phyloP scores from a whole-genome alignment of 2,888 invertebrate genomes.

The Drosophila melanosoma region DNA sequence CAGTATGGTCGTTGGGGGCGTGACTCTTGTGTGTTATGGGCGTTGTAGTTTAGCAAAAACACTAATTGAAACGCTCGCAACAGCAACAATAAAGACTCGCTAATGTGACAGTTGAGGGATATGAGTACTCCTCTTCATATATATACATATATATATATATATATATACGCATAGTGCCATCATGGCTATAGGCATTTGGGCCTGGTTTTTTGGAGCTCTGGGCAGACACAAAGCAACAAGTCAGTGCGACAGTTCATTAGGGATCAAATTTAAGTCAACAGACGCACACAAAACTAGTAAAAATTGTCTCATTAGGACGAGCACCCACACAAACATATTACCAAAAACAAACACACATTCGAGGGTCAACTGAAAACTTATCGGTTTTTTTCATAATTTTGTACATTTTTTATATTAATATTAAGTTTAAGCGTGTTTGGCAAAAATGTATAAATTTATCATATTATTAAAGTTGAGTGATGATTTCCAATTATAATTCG shows the following conservation, averaged over 20 bases:
- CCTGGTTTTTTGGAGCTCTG: conserved; percentile 26
- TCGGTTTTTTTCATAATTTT: background rate
- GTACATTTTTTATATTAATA: background rate
- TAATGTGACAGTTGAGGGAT: conserved; percentile 55
- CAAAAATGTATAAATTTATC: background rate
- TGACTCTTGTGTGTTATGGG: conserved; percentile 34
- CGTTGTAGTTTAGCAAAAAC: conserved; percentile 56
- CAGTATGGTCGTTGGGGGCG: conserved; percentile 23
- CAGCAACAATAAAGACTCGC: conserved; percentile 42
- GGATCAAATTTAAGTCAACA: conserved; percentile 74
- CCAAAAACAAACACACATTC: conserved; percentile 13
- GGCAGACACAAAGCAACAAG: conserved; percentile 68
- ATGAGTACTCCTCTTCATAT: conserved; percentile 39
- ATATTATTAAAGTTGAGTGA: background rate
- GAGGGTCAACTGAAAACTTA: background rate
- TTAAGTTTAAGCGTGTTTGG: background rate
- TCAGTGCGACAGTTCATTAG: conserved; percentile 75
- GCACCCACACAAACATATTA: conserved; percentile 22
- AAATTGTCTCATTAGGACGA: conserved; percentile 77
- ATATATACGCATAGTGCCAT: background rate
- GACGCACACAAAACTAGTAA: conserved; percentile 52
- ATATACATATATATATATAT: background rate
- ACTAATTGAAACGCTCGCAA: conserved; percentile 75
- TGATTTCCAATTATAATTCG: background rate
- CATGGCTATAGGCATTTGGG: conserved; percentile 13